These are phyloP conservation scores for Canis aureus DNA, from an alignment of 2,113 vertebrate genomes.

Conservation along the genomic window DNA sequence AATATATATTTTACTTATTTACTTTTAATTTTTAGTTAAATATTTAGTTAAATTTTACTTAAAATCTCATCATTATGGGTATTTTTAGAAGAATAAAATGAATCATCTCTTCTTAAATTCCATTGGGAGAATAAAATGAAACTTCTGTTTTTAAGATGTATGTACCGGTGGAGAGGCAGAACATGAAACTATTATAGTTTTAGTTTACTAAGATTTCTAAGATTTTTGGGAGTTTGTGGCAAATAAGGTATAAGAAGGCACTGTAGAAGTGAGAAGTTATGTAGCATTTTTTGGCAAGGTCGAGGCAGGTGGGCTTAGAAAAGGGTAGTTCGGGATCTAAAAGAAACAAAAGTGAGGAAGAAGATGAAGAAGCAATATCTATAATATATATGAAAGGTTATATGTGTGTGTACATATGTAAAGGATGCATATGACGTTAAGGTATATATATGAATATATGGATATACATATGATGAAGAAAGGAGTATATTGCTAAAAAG, in stretches of 20 bases:
- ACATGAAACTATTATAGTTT: neutral
- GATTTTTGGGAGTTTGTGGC: neutral
- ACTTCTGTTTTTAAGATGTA: neutral
- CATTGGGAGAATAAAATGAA: neutral
- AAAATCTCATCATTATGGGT: neutral
- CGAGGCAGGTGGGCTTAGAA: neutral
- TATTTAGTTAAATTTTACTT: conserved; percentile 17
- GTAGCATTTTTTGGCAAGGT: neutral
- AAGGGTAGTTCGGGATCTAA: neutral
- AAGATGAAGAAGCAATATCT: neutral
- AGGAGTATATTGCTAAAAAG: neutral
- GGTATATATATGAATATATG: neutral
- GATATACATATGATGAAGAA: neutral
- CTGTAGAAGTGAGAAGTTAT: neutral
- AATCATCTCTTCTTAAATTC: neutral
- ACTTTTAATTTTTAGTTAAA: neutral
- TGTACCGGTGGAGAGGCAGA: neutral
- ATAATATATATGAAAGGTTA: neutral
- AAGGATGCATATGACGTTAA: neutral
- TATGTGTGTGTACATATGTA: neutral
- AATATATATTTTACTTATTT: neutral
- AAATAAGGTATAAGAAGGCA: neutral
- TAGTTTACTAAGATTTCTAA: neutral
- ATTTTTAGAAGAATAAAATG: neutral
- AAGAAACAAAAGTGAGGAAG: neutral